Percentiles rank a stretch among this genome's conserved stretches.
Evolutionary conservation across 2,888 invertebrate genomes (phyloP).

Genomic region (Dendrolimus pini): DNA sequence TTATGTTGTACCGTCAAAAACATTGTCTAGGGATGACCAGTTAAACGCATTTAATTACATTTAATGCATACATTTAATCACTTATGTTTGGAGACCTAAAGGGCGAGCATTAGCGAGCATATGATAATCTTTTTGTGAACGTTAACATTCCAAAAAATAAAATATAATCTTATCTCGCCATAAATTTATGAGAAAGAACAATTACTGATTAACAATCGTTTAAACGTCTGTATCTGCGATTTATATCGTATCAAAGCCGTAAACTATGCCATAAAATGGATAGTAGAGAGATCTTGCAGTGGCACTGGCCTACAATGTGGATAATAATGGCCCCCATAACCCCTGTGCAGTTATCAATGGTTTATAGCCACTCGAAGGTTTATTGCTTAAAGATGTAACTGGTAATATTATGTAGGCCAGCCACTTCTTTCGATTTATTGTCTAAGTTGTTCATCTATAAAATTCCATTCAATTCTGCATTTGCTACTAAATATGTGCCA

Average conservation of each 20-base stretch:
- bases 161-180: too few species aligned
- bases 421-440: background rate
- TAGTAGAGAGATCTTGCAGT: background rate
- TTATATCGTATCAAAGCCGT: background rate
- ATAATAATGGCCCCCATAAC: background rate
- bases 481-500: too few species aligned
- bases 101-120: too few species aligned
- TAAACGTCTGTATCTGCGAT: background rate
- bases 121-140: too few species aligned
- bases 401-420: background rate
- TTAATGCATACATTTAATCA: too few species aligned
- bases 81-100: too few species aligned
- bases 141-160: too few species aligned
- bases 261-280: background rate
- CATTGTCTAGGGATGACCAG: too few species aligned
- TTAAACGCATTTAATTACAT: too few species aligned
- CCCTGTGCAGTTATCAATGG: background rate
- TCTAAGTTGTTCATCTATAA: too few species aligned
- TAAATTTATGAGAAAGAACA: background rate
- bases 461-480: too few species aligned
- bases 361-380: background rate
- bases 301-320: background rate
- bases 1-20: too few species aligned
- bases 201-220: background rate
- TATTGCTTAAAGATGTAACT: background rate